These are phyloP conservation scores for Lagorchestes hirsutus DNA, from an alignment of 2,797 vertebrate species.

Conservation along the genomic window DNA sequence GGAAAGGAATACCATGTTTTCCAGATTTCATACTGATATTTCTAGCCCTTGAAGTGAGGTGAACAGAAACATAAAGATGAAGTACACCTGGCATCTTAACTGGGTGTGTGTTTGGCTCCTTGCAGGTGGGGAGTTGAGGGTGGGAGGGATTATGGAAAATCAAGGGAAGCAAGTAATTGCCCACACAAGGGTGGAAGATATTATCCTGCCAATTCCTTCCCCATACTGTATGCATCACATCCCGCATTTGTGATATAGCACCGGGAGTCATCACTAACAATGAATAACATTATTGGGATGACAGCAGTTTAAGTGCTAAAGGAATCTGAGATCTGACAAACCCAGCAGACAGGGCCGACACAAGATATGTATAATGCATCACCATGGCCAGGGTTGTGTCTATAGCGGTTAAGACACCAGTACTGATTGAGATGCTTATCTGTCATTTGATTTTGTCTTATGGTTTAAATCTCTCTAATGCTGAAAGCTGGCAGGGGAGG, in stretches of 20 bases:
- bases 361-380: conserved; percentile 49
- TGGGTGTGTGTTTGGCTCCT: background rate
- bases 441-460: conserved; percentile 60
- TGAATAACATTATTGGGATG: conserved; percentile 69
- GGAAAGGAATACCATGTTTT: conserved; percentile 41
- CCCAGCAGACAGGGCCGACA: conserved; percentile 50
- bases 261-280: conserved; percentile 55
- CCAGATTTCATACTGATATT: conserved; percentile 33
- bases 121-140: conserved; percentile 1
- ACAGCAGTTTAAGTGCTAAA: conserved; percentile 64
- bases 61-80: conserved; percentile 43
- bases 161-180: conserved; percentile 59
- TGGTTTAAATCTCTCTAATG: conserved; percentile 57
- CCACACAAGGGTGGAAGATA: conserved; percentile 43
- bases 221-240: conserved; percentile 48
- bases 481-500: background rate
- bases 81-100: conserved; percentile 45
- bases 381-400: conserved; percentile 29
- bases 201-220: conserved; percentile 61
- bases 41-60: conserved; percentile 45
- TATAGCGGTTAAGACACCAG: conserved; percentile 49
- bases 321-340: conserved; percentile 70
- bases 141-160: conserved; percentile 29
- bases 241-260: conserved; percentile 59
- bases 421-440: conserved; percentile 57